Evolutionary conservation across 2,888 invertebrate species (phyloP), one percentile per base, ranked within the genome.

Genomic region (Abscondita cerata): DNA sequence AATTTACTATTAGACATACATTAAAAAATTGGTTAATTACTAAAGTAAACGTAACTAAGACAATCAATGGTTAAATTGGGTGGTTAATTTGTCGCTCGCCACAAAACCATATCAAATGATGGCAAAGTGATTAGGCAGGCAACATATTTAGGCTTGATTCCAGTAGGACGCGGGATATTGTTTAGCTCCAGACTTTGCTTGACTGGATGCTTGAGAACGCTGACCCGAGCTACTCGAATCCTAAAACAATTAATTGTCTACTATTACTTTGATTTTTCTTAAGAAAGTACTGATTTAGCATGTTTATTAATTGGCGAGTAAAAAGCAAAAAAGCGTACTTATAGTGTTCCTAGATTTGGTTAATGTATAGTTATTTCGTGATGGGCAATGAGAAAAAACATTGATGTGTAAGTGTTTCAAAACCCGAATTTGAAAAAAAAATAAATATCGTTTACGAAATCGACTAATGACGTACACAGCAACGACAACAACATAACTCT

Each of bases 121-220:
- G 56, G 52, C 53, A 57, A 53, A 62, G 62, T 55, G 54, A 58
- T 58, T 34, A 44, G 53, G 52, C 46, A 4, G 47, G 52, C 51
- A 44, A 50, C 41, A n/a, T 54, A 59, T 71, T 77, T 86, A 87
- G 81, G 87, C 85, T 75, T 85, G 85, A 75, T 86, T 83, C 87
- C 87, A 87, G 78, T 87, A 87, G 62, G 86, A 86, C 77, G 84
- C 83, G 74, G 85, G 84, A 82, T 88, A 88, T 66, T 87, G 86
- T 81, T 88, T 89, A 75, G 84, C 83, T 56, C 81, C 82, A 31
- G 80, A 74, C 72, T 86, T 84, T 54, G 85, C 82, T 70, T 86
- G 84, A 78, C 84, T 85, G 47, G 81, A 78, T 53, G 78, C 75
- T 75, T 84, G 84, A 60, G 83, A 81, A 58, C 84, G 81, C 68